Conservation (phyloP, 2,888 invertebrate species). For the Carterocephalus palaemon region DNA sequence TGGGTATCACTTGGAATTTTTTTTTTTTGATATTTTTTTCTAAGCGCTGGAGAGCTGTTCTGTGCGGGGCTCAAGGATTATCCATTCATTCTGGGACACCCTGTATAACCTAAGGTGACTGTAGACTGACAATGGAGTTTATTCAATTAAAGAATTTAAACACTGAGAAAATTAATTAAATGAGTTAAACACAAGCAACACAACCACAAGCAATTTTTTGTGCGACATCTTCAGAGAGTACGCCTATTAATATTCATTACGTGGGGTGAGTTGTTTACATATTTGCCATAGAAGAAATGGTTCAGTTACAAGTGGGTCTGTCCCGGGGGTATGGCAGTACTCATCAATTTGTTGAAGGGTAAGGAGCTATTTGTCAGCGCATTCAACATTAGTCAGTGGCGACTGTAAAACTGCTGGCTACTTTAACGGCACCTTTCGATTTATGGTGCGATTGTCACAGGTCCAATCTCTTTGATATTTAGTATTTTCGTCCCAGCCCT, state of each 20-base stretch:
- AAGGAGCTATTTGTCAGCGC: conserved; percentile 61
- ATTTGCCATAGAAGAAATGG: conserved; percentile 49
- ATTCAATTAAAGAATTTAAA: conserved; percentile 18
- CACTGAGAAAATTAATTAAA: conserved; percentile 30
- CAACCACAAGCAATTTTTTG: conserved; percentile 41
- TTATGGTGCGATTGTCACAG: conserved; percentile 54
- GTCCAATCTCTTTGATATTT: conserved; percentile 35
- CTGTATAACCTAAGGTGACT: too few relatives aligned
- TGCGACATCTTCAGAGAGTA: conserved; percentile 38
- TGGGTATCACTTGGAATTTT: too few relatives aligned
- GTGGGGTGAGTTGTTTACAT: conserved; percentile 44
- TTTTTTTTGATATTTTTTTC: too few relatives aligned
- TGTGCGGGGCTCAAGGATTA: too few relatives aligned
- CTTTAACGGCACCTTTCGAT: conserved; percentile 42
- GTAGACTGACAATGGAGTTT: too few relatives aligned
- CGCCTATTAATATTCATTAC: conserved; percentile 58
- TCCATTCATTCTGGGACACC: too few relatives aligned
- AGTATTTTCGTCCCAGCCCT: too few relatives aligned
- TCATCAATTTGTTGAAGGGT: conserved; percentile 55
- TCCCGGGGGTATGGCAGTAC: conserved; percentile 41
- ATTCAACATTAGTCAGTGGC: conserved; percentile 53
- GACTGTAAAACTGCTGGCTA: conserved; percentile 38
- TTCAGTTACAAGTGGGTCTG: conserved; percentile 29
- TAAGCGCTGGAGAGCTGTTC: too few relatives aligned
- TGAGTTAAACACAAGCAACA: conserved; percentile 27